These are phyloP conservation scores for Prietella phreatophila DNA, from an alignment of 2,113 vertebrate species.

Conservation along the genomic window DNA sequence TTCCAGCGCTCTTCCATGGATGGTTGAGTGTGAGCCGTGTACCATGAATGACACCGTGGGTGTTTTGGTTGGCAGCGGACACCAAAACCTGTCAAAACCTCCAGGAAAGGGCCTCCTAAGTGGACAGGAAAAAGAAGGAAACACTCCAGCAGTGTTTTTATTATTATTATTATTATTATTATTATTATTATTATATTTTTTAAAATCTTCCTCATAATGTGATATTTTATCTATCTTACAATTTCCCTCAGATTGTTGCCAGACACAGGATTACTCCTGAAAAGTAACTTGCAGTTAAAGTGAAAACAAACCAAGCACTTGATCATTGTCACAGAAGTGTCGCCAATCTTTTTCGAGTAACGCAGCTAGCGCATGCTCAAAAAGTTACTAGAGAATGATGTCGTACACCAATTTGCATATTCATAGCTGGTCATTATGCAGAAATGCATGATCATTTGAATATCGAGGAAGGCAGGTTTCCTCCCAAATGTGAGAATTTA, in stretches of 20 bases:
- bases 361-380: not conserved
- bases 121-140: conserved; percentile 15
- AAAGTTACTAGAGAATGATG: not conserved
- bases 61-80: conserved; percentile 68
- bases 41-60: conserved; percentile 60
- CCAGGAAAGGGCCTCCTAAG: conserved; percentile 49
- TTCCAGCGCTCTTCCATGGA: conserved; percentile 50
- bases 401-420: not conserved
- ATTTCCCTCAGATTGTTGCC: not conserved
- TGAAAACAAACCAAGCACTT: not conserved
- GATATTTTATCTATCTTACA: not conserved
- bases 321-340: not conserved
- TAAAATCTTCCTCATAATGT: not conserved
- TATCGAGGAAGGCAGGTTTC: not conserved
- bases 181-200: not conserved
- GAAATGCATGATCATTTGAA: not conserved
- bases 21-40: conserved; percentile 55
- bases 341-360: not conserved
- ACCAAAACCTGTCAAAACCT: conserved; percentile 52
- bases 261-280: not conserved
- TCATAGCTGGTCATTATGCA: not conserved
- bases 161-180: too few relatives aligned
- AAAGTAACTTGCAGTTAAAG: not conserved
- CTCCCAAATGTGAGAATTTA: not conserved
- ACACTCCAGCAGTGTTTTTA: not conserved